These are phyloP conservation scores for Solea solea DNA, from an alignment of 2,113 vertebrate species.

Conservation along the genomic window DNA sequence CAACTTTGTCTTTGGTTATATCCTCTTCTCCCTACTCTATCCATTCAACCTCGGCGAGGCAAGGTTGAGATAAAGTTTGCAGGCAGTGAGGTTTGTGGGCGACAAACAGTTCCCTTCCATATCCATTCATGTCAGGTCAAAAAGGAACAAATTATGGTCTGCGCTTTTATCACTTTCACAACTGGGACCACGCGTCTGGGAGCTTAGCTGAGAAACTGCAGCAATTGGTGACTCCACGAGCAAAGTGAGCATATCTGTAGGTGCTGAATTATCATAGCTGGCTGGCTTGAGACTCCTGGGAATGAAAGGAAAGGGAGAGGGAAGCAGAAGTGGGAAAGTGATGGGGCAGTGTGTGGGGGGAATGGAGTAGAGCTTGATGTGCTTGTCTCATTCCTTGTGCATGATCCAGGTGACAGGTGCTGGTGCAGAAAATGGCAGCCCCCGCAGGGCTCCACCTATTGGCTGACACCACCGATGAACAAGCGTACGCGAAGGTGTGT, in stretches of 20 bases:
- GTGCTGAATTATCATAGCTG: slow-evolving; percentile 60
- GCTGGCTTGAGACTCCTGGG: slow-evolving; percentile 61
- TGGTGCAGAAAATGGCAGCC: slow-evolving; percentile 71
- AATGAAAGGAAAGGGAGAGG: slow-evolving; percentile 28
- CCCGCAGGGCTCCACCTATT: slow-evolving; percentile 65
- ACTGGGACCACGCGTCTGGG: slow-evolving; percentile 6
- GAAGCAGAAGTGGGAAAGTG: neutral
- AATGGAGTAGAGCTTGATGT: slow-evolving; percentile 42
- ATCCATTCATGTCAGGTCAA: neutral
- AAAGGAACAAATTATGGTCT: slow-evolving; percentile 3
- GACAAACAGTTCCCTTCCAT: too few species aligned
- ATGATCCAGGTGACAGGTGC: slow-evolving; percentile 75
- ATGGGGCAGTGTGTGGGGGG: neutral
- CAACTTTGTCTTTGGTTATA: neutral
- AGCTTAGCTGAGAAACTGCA: slow-evolving; percentile 32
- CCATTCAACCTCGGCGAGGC: too few species aligned
- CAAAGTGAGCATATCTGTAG: slow-evolving; percentile 47
- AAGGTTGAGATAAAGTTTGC: too few species aligned
- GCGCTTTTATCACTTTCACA: slow-evolving; percentile 31
- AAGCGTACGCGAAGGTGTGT: slow-evolving; percentile 22
- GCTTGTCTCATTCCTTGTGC: slow-evolving; percentile 51
- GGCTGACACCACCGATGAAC: slow-evolving; percentile 22
- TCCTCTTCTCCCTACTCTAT: too few species aligned
- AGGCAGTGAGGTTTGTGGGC: too few species aligned
- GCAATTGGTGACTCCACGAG: slow-evolving; percentile 25